A percentile compares a stretch with the other conserved stretches of the same genome.
Evolutionary conservation across 2,888 invertebrate species (phyloP).

Genomic region (Nomada fucata): DNA sequence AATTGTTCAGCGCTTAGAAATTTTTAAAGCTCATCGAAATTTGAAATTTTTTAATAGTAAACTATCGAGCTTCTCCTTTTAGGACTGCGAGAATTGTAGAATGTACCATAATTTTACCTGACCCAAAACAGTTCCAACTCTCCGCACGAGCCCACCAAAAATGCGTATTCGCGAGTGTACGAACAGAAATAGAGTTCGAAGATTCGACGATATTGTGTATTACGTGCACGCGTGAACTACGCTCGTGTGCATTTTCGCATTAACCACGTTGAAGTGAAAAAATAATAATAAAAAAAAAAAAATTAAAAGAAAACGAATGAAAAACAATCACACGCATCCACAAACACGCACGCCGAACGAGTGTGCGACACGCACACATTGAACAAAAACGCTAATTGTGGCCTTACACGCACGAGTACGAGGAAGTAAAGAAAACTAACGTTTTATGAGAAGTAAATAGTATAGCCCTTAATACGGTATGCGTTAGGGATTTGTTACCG

Average conservation of each 20-base stretch:
- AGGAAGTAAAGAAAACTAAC: constrained; percentile 66
- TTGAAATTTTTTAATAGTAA: not conserved
- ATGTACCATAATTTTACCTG: not conserved
- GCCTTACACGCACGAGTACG: constrained; percentile 79
- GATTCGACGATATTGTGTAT: not conserved
- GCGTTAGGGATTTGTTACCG: constrained; percentile 52
- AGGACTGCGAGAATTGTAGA: not conserved
- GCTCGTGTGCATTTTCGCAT: constrained; percentile 38
- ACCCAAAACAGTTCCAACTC: not conserved
- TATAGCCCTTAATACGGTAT: constrained; percentile 46
- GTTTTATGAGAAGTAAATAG: constrained; percentile 32
- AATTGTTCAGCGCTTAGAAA: not conserved
- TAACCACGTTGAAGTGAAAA: constrained; percentile 1
- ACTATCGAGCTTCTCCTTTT: not conserved
- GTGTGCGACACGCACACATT: constrained; percentile 67
- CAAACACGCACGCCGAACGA: constrained; percentile 47
- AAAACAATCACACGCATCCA: constrained; percentile 43
- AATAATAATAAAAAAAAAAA: not conserved
- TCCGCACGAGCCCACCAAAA: not conserved
- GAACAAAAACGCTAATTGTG: constrained; percentile 71
- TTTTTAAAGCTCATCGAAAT: not conserved
- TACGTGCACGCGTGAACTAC: constrained; percentile 9
- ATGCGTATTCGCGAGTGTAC: not conserved
- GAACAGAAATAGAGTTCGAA: constrained; percentile 1
- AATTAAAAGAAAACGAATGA: constrained; percentile 16